A percentile compares a stretch with the other conserved stretches of the same genome.
These are phyloP conservation scores for Notiomystis cincta DNA, from an alignment of 2,113 vertebrate species.

Conservation along the genomic window DNA sequence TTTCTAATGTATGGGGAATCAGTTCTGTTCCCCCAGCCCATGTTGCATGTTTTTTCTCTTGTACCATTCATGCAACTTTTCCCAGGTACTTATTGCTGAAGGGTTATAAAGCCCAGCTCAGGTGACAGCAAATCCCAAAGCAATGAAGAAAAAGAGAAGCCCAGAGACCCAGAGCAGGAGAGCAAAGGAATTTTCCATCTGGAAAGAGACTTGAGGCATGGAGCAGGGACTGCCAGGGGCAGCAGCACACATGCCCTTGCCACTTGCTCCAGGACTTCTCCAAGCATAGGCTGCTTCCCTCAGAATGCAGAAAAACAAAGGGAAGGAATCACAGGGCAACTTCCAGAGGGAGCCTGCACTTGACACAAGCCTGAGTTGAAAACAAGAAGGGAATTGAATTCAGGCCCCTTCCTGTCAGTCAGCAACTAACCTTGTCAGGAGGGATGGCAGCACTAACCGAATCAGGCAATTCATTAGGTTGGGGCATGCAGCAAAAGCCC, in stretches of 20 bases:
- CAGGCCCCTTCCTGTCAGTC: slow-evolving; percentile 21
- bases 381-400: slow-evolving; percentile 42
- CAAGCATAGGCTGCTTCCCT: neutral
- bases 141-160: neutral
- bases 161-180: neutral
- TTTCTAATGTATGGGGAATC: neutral
- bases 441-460: neutral
- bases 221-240: neutral
- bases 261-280: slow-evolving; percentile 6
- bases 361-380: neutral
- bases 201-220: neutral
- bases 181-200: slow-evolving; percentile 43
- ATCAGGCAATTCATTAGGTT: slow-evolving; percentile 45
- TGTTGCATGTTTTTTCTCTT: neutral
- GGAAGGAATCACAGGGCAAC: neutral
- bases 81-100: neutral
- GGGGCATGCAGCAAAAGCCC: slow-evolving; percentile 36
- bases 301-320: slow-evolving; percentile 16
- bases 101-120: neutral
- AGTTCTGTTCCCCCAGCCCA: neutral
- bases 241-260: neutral
- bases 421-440: slow-evolving; percentile 49
- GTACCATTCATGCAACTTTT: neutral
- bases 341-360: slow-evolving; percentile 21
- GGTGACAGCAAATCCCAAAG: slow-evolving; percentile 9